phyloP scores from a whole-genome alignment of 1,140 invertebrate genomes.

The Zaprionus ornatus region DNA sequence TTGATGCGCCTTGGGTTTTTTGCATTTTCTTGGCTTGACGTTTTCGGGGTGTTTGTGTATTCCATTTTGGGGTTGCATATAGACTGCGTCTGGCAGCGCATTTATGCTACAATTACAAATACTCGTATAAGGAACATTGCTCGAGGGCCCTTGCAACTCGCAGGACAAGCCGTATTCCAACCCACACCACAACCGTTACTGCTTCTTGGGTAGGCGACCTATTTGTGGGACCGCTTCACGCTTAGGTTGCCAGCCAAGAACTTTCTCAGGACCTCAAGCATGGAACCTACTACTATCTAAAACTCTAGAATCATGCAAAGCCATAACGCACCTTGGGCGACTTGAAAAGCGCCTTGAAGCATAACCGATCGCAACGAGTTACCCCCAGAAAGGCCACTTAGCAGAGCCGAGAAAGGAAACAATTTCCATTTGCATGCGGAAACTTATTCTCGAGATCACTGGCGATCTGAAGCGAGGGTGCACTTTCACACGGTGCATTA shows the following conservation, averaged over 20 bases:
- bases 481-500: conserved; percentile 67
- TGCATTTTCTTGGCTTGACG: conserved; percentile 50
- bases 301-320: conserved; percentile 59
- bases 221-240: conserved; percentile 56
- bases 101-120: conserved; percentile 54
- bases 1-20: conserved; percentile 33
- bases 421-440: conserved; percentile 51
- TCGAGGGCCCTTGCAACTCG: conserved; percentile 49
- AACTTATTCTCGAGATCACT: conserved; percentile 37
- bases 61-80: conserved; percentile 71
- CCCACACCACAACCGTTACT: background rate
- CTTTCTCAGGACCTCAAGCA: conserved; percentile 45
- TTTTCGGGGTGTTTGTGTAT: conserved; percentile 49
- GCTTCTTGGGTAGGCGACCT: conserved; percentile 17
- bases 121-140: conserved; percentile 67
- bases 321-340: conserved; percentile 50
- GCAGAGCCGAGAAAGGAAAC: conserved; percentile 34
- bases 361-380: conserved; percentile 51
- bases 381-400: conserved; percentile 14
- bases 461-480: conserved; percentile 56
- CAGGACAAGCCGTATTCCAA: background rate
- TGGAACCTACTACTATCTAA: conserved; percentile 19
- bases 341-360: conserved; percentile 63
- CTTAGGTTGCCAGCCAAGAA: conserved; percentile 48
- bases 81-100: conserved; percentile 35